Conservation (phyloP, 2,888 invertebrate genomes). For the Pammene aurita region DNA sequence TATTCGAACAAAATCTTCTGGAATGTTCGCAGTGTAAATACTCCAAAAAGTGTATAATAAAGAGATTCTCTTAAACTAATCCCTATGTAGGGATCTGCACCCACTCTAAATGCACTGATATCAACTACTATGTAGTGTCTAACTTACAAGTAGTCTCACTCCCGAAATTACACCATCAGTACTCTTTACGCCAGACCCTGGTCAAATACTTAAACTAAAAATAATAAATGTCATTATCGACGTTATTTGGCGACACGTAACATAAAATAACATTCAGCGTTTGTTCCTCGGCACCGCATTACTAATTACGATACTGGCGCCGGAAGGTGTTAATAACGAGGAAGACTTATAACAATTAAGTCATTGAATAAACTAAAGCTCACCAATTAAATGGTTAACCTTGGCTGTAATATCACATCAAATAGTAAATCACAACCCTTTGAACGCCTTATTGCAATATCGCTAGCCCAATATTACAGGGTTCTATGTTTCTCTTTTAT, state of each 20-base stretch:
- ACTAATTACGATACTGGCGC: neutral
- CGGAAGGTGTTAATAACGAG: no score
- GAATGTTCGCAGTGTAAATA: slow-evolving; percentile 16
- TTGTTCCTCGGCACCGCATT: neutral
- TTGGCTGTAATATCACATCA: neutral
- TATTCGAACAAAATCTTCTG: slow-evolving; percentile 1
- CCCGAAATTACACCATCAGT: neutral
- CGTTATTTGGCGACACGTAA: neutral
- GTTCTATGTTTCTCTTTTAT: no score
- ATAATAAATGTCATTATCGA: neutral
- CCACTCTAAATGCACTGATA: neutral
- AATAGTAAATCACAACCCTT: no score
- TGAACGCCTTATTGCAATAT: neutral
- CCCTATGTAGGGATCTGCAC: neutral
- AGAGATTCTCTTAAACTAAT: slow-evolving; percentile 20
- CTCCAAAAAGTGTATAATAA: slow-evolving; percentile 12
- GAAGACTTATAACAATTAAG: no score
- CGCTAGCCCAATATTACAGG: no score
- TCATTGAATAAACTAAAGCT: no score
- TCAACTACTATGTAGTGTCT: slow-evolving; percentile 5
- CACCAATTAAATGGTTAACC: neutral
- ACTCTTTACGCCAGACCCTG: neutral
- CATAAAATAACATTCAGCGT: neutral
- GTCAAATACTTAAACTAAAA: slow-evolving; percentile 1
- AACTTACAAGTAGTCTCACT: slow-evolving; percentile 11